A percentile compares a stretch with the other conserved stretches of the same genome.
phyloP scores from a whole-genome alignment of 2,113 vertebrate genomes.

The Myrmecophaga tridactyla region DNA sequence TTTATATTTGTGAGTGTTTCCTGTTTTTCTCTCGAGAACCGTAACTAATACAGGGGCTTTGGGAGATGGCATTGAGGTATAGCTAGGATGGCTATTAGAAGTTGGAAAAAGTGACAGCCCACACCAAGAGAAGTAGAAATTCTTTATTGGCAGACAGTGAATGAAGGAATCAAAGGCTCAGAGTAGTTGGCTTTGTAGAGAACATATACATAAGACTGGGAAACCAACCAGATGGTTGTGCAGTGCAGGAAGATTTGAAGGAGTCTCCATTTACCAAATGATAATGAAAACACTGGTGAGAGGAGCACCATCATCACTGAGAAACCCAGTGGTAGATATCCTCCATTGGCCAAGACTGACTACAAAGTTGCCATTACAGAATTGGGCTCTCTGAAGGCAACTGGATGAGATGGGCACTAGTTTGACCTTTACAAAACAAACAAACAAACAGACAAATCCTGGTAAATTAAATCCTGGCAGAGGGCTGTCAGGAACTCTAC shows the following conservation, averaged over 20 bases:
- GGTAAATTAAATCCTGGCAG: background rate
- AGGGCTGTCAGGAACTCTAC: background rate
- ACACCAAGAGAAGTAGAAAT: background rate
- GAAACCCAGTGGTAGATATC: background rate
- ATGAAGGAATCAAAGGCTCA: constrained; percentile 15
- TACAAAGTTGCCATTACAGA: background rate
- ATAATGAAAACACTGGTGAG: background rate
- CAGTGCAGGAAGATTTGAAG: background rate
- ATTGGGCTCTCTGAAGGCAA: background rate
- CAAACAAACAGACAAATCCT: background rate
- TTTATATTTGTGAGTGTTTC: too few relatives aligned
- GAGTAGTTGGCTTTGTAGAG: background rate
- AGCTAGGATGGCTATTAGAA: constrained; percentile 12
- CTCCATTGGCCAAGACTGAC: background rate
- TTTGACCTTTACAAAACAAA: background rate
- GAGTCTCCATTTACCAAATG: background rate
- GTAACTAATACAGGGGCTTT: too few relatives aligned
- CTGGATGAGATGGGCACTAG: background rate
- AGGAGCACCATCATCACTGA: background rate
- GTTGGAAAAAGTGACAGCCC: background rate
- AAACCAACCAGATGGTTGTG: background rate
- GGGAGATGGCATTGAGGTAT: background rate
- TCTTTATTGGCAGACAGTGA: background rate
- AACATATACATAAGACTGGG: background rate
- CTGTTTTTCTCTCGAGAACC: too few relatives aligned